Conservation (phyloP, 1,140 invertebrate genomes). For the Ctenoplectra terminalis region DNA sequence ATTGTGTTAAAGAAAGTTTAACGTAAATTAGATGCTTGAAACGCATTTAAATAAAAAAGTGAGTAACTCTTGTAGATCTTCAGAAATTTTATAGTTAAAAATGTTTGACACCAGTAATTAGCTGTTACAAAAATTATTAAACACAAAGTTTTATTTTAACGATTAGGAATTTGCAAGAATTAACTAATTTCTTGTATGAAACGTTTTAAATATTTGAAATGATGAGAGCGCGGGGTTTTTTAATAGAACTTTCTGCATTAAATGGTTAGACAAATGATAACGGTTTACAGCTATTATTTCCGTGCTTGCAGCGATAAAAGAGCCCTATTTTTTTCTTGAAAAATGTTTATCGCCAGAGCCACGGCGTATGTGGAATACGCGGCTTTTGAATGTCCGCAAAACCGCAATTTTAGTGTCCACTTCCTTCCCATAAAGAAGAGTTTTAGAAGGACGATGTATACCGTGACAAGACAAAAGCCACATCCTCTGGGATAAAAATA, state of each 20-base stretch:
- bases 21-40: no score
- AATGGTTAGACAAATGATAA: neutral
- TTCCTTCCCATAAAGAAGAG: conserved; percentile 43
- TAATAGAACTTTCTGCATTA: neutral
- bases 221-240: no score
- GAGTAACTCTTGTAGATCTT: no score
- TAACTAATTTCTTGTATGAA: no score
- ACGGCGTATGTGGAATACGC: neutral
- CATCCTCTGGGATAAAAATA: conserved; percentile 59
- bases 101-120: no score
- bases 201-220: no score
- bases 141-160: no score
- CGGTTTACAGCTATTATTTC: neutral
- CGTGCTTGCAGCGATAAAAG: neutral
- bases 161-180: no score
- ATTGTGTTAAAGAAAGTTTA: no score
- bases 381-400: conserved; percentile 18
- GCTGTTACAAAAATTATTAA: no score
- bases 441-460: conserved; percentile 17
- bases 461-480: conserved; percentile 67
- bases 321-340: neutral
- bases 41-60: no score
- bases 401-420: conserved; percentile 30
- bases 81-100: no score
- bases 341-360: neutral